phyloP scores from a whole-genome alignment of 2,888 invertebrate species.

The Oscheius myriophilus region DNA sequence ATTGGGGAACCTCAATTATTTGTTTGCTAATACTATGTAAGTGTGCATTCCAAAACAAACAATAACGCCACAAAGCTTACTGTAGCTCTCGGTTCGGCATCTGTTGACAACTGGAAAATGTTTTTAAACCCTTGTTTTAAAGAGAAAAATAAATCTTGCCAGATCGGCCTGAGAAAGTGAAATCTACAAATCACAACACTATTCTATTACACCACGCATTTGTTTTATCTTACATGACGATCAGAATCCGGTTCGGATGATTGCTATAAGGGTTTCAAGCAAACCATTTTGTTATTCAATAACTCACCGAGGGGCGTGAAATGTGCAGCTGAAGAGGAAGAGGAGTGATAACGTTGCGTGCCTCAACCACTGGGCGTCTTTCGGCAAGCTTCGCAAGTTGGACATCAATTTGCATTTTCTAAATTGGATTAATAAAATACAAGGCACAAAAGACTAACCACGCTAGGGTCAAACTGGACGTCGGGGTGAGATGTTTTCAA shows the following conservation, averaged over 20 bases:
- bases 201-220: background rate
- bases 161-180: background rate
- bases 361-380: constrained; percentile 46
- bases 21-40: no score
- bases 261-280: background rate
- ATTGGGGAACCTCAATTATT: background rate
- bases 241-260: background rate
- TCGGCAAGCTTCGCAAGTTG: constrained; percentile 53
- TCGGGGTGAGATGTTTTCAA: constrained; percentile 45
- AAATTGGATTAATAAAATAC: constrained; percentile 30
- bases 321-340: constrained; percentile 50
- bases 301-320: constrained; percentile 49
- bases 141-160: background rate
- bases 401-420: constrained; percentile 59
- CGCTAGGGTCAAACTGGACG: constrained; percentile 46
- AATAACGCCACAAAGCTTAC: constrained; percentile 22
- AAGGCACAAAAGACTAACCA: constrained; percentile 41
- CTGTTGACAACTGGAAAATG: constrained; percentile 6
- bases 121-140: background rate
- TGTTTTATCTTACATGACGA: background rate
- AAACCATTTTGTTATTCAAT: background rate
- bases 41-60: background rate
- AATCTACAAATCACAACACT: background rate
- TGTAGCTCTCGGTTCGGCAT: constrained; percentile 19
- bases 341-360: constrained; percentile 50